These are phyloP conservation scores for Lamellibrachia satsuma DNA, from an alignment of 2,888 invertebrate genomes.

Conservation along the genomic window DNA sequence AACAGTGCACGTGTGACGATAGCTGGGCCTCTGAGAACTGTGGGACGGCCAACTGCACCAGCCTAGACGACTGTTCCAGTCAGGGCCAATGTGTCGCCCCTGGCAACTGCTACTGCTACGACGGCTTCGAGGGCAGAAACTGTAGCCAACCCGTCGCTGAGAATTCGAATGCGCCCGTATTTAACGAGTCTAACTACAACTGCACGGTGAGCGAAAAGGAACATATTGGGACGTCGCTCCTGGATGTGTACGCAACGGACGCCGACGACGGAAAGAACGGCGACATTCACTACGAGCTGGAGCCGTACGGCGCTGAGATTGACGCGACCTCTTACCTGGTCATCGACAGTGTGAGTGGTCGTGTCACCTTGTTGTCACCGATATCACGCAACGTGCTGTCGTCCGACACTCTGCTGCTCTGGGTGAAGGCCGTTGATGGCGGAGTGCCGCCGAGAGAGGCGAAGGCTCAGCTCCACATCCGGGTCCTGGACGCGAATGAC, in stretches of 20 bases:
- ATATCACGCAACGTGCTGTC: neutral
- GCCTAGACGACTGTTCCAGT: conserved; percentile 57
- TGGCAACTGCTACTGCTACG: conserved; percentile 79
- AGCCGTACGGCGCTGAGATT: neutral
- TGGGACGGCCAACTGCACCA: neutral
- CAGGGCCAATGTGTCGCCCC: conserved; percentile 64
- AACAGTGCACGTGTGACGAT: neutral
- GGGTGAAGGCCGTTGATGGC: conserved; percentile 9
- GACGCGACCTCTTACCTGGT: neutral
- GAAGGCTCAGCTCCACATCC: neutral
- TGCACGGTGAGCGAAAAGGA: neutral
- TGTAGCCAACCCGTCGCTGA: conserved; percentile 75
- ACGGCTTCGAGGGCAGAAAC: conserved; percentile 93
- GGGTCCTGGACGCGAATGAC: neutral
- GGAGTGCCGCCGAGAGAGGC: neutral
- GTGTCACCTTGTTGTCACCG: neutral
- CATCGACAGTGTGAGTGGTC: neutral
- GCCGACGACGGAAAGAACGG: neutral
- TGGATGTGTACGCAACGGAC: neutral
- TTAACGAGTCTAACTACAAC: neutral
- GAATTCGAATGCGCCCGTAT: neutral
- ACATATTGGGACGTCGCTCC: neutral
- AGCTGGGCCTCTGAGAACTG: neutral
- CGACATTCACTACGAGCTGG: neutral
- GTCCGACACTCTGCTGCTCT: neutral